phyloP scores from a whole-genome alignment of 2,888 invertebrate species.

The Hololepta plana region DNA sequence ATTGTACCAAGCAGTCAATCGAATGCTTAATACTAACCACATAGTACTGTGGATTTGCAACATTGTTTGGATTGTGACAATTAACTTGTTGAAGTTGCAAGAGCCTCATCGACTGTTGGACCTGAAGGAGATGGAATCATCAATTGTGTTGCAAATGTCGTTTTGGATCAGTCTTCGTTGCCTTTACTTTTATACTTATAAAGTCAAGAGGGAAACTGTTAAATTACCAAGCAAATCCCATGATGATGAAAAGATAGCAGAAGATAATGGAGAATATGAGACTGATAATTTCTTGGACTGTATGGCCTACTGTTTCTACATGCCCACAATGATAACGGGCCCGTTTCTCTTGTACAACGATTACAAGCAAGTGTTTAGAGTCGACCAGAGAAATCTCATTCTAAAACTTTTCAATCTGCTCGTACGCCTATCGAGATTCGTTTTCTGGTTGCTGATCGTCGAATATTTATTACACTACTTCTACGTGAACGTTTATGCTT shows the following conservation, averaged over 20 bases:
- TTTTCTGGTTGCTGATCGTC: conserved; percentile 49
- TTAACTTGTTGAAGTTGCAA: too few relatives aligned
- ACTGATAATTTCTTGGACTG: conserved; percentile 28
- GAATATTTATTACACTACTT: conserved; percentile 62
- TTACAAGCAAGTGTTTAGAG: conserved; percentile 34
- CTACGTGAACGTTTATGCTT: conserved; percentile 61
- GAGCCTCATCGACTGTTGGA: too few relatives aligned
- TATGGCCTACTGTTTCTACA: conserved; percentile 61
- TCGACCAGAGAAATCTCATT: conserved; percentile 15
- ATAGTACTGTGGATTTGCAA: too few relatives aligned
- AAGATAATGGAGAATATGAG: conserved; percentile 12
- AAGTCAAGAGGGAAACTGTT: conserved; percentile 23
- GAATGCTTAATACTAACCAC: too few relatives aligned
- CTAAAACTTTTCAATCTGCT: conserved; percentile 27
- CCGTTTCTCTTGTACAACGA: conserved; percentile 66
- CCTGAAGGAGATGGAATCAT: too few relatives aligned
- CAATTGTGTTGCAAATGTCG: conserved; percentile 23
- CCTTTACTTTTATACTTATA: conserved; percentile 54
- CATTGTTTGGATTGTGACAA: too few relatives aligned
- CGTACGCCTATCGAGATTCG: conserved; percentile 34
- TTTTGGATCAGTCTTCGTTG: conserved; percentile 62
- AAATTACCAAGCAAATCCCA: too few relatives aligned
- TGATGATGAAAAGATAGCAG: conserved; percentile 18
- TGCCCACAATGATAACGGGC: conserved; percentile 68
- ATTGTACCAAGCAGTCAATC: too few relatives aligned